phyloP scores from a whole-genome alignment of 2,797 vertebrate species.

The Distichodus sexfasciatus region DNA sequence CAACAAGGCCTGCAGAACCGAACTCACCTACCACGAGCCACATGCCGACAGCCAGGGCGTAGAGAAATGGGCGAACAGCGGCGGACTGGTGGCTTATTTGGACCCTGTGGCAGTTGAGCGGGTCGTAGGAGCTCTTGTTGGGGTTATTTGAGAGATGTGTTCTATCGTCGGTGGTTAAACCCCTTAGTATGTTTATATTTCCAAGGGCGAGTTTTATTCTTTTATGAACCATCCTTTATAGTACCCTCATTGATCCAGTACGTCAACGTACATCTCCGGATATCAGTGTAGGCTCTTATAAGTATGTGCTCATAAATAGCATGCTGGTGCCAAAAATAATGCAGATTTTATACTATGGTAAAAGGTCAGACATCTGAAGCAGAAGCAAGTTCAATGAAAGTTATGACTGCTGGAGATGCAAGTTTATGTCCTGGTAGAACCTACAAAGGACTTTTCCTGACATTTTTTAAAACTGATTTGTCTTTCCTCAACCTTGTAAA shows the following conservation, averaged over 20 bases:
- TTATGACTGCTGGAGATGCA: too few species aligned
- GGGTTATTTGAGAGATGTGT: constrained; percentile 55
- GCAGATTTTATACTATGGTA: too few species aligned
- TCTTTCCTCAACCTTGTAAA: background rate
- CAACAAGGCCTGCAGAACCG: constrained; percentile 49
- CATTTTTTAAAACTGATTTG: too few species aligned
- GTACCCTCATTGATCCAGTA: background rate
- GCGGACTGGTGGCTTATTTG: constrained; percentile 82
- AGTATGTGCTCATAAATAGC: background rate
- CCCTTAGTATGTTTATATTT: background rate
- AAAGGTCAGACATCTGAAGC: too few species aligned
- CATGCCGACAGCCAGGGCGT: constrained; percentile 66
- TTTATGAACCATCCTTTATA: background rate
- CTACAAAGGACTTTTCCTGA: too few species aligned
- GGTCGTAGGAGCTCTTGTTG: constrained; percentile 60
- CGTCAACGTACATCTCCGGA: background rate
- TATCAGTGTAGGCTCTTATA: background rate
- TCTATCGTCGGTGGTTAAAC: background rate
- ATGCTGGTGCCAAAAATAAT: too few species aligned
- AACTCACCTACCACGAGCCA: constrained; percentile 80
- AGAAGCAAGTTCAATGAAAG: too few species aligned
- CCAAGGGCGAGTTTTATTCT: background rate
- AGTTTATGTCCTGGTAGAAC: too few species aligned
- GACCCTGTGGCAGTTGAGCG: constrained; percentile 61
- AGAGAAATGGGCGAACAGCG: constrained; percentile 82